These are phyloP conservation scores for Eristalinus sepulchralis DNA, from an alignment of 2,888 invertebrate species.

Conservation along the genomic window DNA sequence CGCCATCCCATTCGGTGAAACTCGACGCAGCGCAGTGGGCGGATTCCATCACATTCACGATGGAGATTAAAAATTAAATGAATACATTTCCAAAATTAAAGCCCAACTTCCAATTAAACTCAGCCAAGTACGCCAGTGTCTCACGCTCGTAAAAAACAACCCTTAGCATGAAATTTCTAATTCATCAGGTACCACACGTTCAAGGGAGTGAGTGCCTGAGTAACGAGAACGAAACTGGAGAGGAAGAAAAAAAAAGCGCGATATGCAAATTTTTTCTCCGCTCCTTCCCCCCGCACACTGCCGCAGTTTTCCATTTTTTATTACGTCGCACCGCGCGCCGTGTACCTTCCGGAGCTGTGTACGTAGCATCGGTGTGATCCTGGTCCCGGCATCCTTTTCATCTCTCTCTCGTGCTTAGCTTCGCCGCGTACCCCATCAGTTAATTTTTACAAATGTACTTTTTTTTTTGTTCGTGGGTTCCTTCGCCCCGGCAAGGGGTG, in stretches of 20 bases:
- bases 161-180: conserved; percentile 69
- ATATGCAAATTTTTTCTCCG: conserved; percentile 65
- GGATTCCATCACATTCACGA: not conserved
- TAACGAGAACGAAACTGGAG: conserved; percentile 16
- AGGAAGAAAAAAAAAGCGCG: conserved; percentile 39
- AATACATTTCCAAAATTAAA: conserved; percentile 53
- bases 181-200: conserved; percentile 60
- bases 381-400: conserved; percentile 63
- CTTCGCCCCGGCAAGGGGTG: conserved; percentile 62
- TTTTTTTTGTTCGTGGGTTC: conserved; percentile 19
- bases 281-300: not conserved
- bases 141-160: conserved; percentile 52
- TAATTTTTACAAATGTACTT: conserved; percentile 69
- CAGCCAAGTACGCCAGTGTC: conserved; percentile 25
- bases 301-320: conserved; percentile 57
- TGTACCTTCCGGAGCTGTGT: conserved; percentile 39
- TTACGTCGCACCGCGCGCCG: conserved; percentile 30
- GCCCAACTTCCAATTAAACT: conserved; percentile 60
- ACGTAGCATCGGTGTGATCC: conserved; percentile 55
- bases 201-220: conserved; percentile 46
- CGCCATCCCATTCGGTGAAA: not conserved
- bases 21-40: not conserved
- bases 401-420: conserved; percentile 53
- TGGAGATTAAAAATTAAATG: conserved; percentile 50
- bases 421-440: conserved; percentile 66